A percentile compares a stretch with the other conserved stretches of the same genome.
These are phyloP conservation scores for Lonchura striata DNA, from an alignment of 2,113 vertebrate genomes.

Conservation along the genomic window DNA sequence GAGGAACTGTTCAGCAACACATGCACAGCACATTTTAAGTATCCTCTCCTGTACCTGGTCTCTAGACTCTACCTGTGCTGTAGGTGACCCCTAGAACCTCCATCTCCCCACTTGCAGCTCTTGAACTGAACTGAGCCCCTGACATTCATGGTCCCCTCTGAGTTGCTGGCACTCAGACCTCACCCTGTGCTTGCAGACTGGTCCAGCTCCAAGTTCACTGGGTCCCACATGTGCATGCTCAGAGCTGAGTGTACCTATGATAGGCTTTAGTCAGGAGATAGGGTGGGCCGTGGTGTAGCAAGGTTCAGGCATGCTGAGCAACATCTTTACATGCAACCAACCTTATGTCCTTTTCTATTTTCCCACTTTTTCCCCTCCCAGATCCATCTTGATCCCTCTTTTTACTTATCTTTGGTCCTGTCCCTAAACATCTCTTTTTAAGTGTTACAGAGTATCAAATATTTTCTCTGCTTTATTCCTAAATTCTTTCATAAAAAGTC, in stretches of 20 bases:
- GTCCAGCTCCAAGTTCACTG: neutral
- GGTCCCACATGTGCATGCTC: rapidly evolving
- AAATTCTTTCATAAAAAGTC: rapidly evolving
- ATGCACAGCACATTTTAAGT: rapidly evolving
- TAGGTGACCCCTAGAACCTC: neutral
- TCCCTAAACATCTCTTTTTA: neutral
- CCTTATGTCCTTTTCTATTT: neutral
- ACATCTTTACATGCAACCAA: neutral
- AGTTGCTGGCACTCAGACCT: neutral
- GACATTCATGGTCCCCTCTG: neutral
- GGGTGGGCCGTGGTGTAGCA: neutral
- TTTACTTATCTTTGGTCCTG: neutral
- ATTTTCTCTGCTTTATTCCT: neutral
- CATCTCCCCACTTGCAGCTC: rapidly evolving
- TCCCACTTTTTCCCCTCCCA: neutral
- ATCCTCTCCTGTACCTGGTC: neutral
- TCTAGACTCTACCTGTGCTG: neutral
- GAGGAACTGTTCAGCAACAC: rapidly evolving
- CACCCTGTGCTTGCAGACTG: neutral
- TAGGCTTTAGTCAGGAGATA: neutral
- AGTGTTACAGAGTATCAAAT: neutral
- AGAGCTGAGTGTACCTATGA: neutral
- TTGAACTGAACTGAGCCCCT: neutral
- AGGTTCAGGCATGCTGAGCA: neutral
- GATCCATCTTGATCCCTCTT: neutral